phyloP scores from a whole-genome alignment of 2,888 invertebrate species.

The Macrophya annulata region DNA sequence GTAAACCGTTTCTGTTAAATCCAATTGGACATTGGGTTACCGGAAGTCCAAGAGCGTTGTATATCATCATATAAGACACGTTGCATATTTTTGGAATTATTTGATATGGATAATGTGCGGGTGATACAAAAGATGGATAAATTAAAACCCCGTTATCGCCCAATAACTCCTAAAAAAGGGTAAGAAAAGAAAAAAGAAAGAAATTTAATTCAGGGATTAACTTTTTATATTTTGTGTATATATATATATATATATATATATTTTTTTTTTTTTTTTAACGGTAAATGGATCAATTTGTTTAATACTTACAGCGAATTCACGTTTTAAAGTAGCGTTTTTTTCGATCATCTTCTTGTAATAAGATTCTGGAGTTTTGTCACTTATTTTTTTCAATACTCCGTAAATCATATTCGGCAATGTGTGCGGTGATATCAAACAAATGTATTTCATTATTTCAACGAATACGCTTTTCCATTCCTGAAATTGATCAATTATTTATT shows the following conservation, averaged over 20 bases:
- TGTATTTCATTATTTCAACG: slow-evolving; percentile 85
- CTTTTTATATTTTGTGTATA: background rate
- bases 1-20: slow-evolving; percentile 86
- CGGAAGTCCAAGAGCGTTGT: slow-evolving; percentile 91
- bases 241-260: background rate
- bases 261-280: slow-evolving; percentile 63
- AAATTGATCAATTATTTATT: background rate
- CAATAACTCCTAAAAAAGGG: slow-evolving; percentile 81
- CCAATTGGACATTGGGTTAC: slow-evolving; percentile 93
- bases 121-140: slow-evolving; percentile 85
- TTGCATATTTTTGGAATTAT: slow-evolving; percentile 86
- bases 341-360: slow-evolving; percentile 81
- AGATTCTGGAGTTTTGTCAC: slow-evolving; percentile 81
- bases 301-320: slow-evolving; percentile 82
- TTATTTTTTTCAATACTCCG: slow-evolving; percentile 84
- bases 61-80: slow-evolving; percentile 89
- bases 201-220: background rate
- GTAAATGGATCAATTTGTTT: background rate
- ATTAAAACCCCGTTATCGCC: slow-evolving; percentile 87
- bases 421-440: slow-evolving; percentile 84
- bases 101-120: slow-evolving; percentile 87
- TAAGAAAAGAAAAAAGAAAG: slow-evolving; percentile 73
- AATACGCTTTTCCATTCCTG: slow-evolving; percentile 84
- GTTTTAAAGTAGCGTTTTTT: slow-evolving; percentile 83
- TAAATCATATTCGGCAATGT: slow-evolving; percentile 85